Evolutionary conservation across 2,797 vertebrate genomes (phyloP).

Genomic region (Chromobotia macracanthus): DNA sequence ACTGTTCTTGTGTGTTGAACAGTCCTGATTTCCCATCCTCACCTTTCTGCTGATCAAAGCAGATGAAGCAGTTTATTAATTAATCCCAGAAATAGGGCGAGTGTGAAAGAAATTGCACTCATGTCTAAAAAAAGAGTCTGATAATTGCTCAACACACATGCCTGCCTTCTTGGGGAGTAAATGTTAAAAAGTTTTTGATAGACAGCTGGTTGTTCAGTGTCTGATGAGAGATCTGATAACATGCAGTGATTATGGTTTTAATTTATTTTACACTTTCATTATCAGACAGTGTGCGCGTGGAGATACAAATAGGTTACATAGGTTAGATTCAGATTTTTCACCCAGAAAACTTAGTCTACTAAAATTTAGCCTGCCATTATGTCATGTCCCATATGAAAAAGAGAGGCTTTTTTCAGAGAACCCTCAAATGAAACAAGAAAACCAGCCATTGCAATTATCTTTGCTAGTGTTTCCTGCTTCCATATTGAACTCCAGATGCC

Average conservation of each 20-base stretch:
- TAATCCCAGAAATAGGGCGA: constrained; percentile 12
- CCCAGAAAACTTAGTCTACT: too few relatives aligned
- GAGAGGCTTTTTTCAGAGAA: not conserved
- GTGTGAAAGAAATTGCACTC: constrained; percentile 14
- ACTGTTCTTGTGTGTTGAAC: constrained; percentile 8
- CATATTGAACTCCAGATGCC: constrained; percentile 16
- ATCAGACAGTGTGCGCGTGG: not conserved
- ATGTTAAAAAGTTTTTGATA: constrained; percentile 7
- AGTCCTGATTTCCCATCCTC: constrained; percentile 1
- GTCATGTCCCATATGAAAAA: not conserved
- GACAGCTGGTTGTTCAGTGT: constrained; percentile 35
- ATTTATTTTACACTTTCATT: constrained; percentile 8
- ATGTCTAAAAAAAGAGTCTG: constrained; percentile 13
- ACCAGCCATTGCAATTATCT: constrained; percentile 6
- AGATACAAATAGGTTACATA: too few relatives aligned
- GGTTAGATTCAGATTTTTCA: too few relatives aligned
- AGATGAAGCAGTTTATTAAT: constrained; percentile 32
- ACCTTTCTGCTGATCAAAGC: constrained; percentile 27
- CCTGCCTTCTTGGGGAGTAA: constrained; percentile 4
- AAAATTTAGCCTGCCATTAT: not conserved
- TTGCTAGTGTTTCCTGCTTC: constrained; percentile 9
- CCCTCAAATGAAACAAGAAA: constrained; percentile 12
- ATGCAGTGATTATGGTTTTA: constrained; percentile 30
- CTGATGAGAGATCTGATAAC: not conserved
- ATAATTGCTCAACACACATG: constrained; percentile 10